These are phyloP conservation scores for Linnaemya tessellans DNA, from an alignment of 2,888 invertebrate species.

Conservation along the genomic window DNA sequence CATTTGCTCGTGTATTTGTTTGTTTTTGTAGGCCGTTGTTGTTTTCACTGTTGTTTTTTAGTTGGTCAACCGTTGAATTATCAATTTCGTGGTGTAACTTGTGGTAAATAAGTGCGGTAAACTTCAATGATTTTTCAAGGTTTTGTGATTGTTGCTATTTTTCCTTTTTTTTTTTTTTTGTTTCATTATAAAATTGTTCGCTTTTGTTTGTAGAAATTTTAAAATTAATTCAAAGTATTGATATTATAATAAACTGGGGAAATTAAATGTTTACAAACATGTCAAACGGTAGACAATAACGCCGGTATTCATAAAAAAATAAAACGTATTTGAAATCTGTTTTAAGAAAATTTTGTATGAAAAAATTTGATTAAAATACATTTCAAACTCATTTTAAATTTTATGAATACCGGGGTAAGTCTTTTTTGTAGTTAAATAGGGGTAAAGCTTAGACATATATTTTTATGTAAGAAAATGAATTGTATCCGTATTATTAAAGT, in stretches of 20 bases:
- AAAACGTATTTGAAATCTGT: no score
- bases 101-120: slow-evolving; percentile 82
- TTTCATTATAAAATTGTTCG: slow-evolving; percentile 1
- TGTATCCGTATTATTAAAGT: no score
- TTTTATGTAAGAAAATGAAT: no score
- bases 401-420: no score
- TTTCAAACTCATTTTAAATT: no score
- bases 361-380: no score
- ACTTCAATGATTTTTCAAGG: slow-evolving; percentile 79
- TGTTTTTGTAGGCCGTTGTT: slow-evolving; percentile 68
- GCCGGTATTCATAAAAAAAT: no score
- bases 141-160: slow-evolving; percentile 67
- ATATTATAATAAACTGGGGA: not conserved
- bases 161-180: slow-evolving; percentile 43
- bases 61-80: slow-evolving; percentile 82
- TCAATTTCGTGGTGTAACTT: slow-evolving; percentile 82
- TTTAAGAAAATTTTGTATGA: no score
- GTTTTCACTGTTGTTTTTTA: slow-evolving; percentile 72
- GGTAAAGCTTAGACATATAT: no score
- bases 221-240: slow-evolving; percentile 14
- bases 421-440: no score
- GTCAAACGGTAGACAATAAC: not conserved
- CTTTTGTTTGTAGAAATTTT: slow-evolving; percentile 52
- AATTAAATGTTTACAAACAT: slow-evolving; percentile 25
- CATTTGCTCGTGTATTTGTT: slow-evolving; percentile 55